Conservation (phyloP, 2,888 invertebrate genomes). For the Xestia ashworthii region DNA sequence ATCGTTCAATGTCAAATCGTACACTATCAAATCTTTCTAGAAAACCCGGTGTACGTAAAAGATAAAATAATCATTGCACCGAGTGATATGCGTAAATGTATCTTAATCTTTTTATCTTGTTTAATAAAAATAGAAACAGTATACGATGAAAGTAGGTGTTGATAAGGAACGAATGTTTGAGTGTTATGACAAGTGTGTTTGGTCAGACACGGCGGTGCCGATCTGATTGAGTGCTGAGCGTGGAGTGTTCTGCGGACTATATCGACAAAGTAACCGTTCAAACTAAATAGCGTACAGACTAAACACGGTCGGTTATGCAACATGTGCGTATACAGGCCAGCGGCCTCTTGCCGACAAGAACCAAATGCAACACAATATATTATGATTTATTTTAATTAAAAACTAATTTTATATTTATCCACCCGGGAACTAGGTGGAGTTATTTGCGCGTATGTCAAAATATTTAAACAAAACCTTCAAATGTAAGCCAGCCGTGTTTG, state of each 20-base stretch:
- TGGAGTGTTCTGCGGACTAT: conserved; percentile 71
- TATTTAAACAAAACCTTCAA: conserved; percentile 57
- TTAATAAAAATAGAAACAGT: conserved; percentile 54
- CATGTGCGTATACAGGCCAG: conserved; percentile 55
- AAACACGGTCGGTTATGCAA: conserved; percentile 73
- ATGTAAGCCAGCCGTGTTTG: conserved; percentile 55
- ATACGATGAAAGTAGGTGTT: conserved; percentile 47
- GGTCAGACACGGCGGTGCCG: conserved; percentile 76
- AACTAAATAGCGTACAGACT: conserved; percentile 70
- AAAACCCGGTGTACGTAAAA: conserved; percentile 43
- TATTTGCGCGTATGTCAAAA: conserved; percentile 62
- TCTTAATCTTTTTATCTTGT: conserved; percentile 58
- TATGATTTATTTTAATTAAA: conserved; percentile 67
- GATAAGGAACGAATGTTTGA: conserved; percentile 60
- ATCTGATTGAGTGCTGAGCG: conserved; percentile 65
- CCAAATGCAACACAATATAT: conserved; percentile 66
- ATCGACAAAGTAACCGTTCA: conserved; percentile 71
- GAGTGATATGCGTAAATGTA: conserved; percentile 37
- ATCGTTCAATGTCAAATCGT: conserved; percentile 48
- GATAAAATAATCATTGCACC: conserved; percentile 46
- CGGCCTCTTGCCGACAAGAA: conserved; percentile 57
- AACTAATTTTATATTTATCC: conserved; percentile 55
- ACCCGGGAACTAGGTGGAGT: conserved; percentile 58
- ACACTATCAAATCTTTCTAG: conserved; percentile 42
- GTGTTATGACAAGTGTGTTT: conserved; percentile 64